phyloP scores from a whole-genome alignment of 2,113 vertebrate species.

The Boulengeromyrus knoepffleri region DNA sequence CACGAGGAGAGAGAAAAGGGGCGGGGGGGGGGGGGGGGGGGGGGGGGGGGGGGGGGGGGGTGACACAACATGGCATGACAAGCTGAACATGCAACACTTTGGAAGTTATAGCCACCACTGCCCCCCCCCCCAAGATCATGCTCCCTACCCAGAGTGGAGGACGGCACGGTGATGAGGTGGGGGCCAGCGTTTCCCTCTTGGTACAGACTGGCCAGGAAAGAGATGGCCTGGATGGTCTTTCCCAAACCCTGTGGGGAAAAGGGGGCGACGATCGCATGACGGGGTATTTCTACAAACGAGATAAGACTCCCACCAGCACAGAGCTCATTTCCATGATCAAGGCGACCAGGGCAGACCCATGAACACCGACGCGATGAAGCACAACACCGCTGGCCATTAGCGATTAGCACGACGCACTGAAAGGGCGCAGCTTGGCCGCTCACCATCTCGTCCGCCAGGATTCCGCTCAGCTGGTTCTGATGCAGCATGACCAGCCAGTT shows the following conservation, averaged over 20 bases:
- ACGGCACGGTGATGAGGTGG: conserved; percentile 76
- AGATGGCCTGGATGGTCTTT: conserved; percentile 82
- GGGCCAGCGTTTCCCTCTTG: conserved; percentile 66
- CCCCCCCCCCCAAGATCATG: background rate
- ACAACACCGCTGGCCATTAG: background rate
- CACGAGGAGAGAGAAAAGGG: too few species aligned
- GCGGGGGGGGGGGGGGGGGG: too few species aligned
- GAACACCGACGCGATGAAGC: background rate
- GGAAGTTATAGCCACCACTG: too few species aligned
- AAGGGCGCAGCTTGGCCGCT: conserved; percentile 22
- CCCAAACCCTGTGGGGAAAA: conserved; percentile 64
- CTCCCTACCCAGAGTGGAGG: conserved; percentile 72
- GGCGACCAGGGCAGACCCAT: background rate
- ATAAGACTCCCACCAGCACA: background rate
- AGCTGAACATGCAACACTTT: background rate
- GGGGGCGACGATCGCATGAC: conserved; percentile 21
- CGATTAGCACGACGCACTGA: background rate
- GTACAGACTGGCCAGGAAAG: conserved; percentile 75
- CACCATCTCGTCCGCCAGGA: conserved; percentile 86
- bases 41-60: background rate
- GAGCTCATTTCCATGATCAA: background rate
- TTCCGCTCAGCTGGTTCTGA: conserved; percentile 74
- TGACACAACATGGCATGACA: background rate
- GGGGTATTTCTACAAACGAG: background rate
- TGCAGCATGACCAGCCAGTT: conserved; percentile 77